phyloP scores from a whole-genome alignment of 2,113 vertebrate species.

The Labeo rohita region DNA sequence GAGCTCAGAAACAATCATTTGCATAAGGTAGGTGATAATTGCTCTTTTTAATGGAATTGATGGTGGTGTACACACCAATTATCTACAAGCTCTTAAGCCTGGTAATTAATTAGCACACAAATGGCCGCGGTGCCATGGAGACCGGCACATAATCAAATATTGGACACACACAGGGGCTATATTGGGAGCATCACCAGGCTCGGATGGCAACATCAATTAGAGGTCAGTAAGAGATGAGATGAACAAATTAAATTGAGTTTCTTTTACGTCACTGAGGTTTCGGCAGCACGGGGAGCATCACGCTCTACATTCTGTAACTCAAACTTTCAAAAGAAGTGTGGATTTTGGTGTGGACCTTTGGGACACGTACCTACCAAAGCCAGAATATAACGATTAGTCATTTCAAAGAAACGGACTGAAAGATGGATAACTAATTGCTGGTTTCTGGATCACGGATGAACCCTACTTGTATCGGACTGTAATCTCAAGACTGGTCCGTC shows the following conservation, averaged over 20 bases:
- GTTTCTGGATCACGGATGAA: background rate
- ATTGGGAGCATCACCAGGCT: conserved; percentile 37
- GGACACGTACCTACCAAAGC: background rate
- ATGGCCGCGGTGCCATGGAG: conserved; percentile 48
- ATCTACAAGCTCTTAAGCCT: conserved; percentile 59
- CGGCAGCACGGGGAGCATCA: background rate
- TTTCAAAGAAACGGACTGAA: background rate
- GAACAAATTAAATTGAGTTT: conserved; percentile 33
- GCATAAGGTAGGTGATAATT: conserved; percentile 59
- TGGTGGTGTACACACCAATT: conserved; percentile 60
- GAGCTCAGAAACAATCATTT: conserved; percentile 43
- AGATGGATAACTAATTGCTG: background rate
- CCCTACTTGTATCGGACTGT: background rate
- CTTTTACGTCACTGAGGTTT: conserved; percentile 9
- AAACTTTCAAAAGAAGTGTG: background rate
- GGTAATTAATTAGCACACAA: conserved; percentile 59
- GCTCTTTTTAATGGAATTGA: conserved; percentile 60
- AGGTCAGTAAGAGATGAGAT: conserved; percentile 50
- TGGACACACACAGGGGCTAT: conserved; percentile 38
- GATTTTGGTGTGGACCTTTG: background rate
- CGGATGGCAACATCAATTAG: conserved; percentile 51
- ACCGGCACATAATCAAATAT: conserved; percentile 52
- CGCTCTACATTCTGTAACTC: background rate
- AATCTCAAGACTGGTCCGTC: background rate
- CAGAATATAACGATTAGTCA: background rate